Conservation (phyloP, 1,140 invertebrate species). For the Maconellicoccus hirsutus region DNA sequence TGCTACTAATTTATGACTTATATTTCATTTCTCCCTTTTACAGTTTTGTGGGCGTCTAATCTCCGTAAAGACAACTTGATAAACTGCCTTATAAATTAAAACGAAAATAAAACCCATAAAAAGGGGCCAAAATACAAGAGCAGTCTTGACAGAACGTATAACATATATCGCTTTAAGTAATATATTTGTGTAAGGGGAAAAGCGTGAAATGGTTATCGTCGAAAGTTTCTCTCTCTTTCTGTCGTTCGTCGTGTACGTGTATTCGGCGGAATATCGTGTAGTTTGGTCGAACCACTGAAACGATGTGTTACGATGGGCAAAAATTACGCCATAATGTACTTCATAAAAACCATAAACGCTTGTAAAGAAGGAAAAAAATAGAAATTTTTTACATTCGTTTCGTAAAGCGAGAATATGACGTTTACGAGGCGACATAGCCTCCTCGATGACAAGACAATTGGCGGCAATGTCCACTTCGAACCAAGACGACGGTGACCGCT, state of each 20-base stretch:
- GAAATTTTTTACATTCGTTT: too few species aligned
- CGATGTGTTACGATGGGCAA: too few species aligned
- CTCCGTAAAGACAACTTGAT: constrained; percentile 22
- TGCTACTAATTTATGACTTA: constrained; percentile 22
- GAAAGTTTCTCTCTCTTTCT: not conserved
- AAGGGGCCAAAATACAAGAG: constrained; percentile 20
- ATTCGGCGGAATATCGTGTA: too few species aligned
- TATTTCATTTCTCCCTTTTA: constrained; percentile 21
- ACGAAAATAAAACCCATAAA: constrained; percentile 21
- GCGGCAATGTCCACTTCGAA: too few species aligned
- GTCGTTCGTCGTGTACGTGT: not conserved
- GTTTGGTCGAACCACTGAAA: too few species aligned
- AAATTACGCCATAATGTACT: not conserved
- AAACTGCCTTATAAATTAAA: constrained; percentile 22
- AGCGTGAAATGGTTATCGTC: constrained; percentile 13
- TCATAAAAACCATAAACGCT: too few species aligned
- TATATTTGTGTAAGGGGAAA: constrained; percentile 13
- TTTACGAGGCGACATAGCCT: too few species aligned
- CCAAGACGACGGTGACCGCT: too few species aligned
- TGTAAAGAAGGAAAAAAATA: too few species aligned
- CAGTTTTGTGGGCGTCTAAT: constrained; percentile 15
- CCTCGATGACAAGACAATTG: too few species aligned
- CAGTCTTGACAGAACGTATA: constrained; percentile 15
- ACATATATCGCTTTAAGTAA: constrained; percentile 15
- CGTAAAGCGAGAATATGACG: too few species aligned